A percentile compares a stretch with the other conserved stretches of the same genome.
Conservation (phyloP, 2,113 vertebrate genomes). For the Psammodynastes pulverulentus region DNA sequence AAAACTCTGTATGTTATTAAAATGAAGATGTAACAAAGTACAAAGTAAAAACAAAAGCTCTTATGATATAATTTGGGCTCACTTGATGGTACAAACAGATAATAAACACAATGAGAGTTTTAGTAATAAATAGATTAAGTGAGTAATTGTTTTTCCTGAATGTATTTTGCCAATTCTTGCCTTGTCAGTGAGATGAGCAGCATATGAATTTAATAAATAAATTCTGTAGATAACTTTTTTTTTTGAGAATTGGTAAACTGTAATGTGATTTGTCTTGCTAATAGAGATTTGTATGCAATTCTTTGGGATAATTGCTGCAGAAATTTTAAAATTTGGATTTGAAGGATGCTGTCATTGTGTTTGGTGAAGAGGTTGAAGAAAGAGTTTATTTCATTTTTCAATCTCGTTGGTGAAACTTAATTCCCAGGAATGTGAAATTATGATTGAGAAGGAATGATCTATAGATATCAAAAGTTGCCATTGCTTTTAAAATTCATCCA, state of each 20-base stretch:
- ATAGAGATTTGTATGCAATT: neutral
- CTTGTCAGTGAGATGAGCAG: neutral
- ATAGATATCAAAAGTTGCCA: conserved; percentile 19
- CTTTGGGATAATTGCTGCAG: neutral
- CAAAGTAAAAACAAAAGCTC: neutral
- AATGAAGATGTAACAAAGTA: neutral
- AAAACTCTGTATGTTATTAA: neutral
- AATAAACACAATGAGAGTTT: neutral
- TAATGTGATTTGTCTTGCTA: neutral
- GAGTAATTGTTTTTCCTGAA: neutral
- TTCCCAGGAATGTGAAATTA: neutral
- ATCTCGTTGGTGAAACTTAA: neutral
- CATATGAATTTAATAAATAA: neutral
- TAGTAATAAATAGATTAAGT: neutral
- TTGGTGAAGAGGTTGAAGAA: neutral
- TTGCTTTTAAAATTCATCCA: conserved; percentile 38
- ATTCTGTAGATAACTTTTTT: neutral
- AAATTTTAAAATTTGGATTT: neutral
- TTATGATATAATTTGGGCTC: neutral
- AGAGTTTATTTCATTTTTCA: neutral
- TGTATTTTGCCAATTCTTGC: neutral
- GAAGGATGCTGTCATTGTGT: neutral
- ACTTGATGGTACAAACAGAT: neutral
- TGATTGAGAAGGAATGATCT: neutral
- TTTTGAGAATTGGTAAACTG: neutral